These are phyloP conservation scores for Ylistrum balloti DNA, from an alignment of 1,140 invertebrate species.

Conservation along the genomic window DNA sequence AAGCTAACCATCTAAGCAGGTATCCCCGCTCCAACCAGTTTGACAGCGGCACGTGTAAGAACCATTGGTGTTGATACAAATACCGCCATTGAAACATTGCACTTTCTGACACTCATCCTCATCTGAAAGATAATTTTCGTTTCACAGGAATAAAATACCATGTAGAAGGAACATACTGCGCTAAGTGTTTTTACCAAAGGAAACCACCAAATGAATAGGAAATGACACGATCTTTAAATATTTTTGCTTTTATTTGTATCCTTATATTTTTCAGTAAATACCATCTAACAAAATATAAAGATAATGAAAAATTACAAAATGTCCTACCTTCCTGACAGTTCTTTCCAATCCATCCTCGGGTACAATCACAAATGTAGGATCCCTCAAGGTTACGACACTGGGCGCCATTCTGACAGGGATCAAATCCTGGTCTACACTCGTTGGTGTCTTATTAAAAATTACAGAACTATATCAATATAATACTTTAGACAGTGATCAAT, in stretches of 20 bases:
- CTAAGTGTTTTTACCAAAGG: too few relatives aligned
- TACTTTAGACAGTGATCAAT: too few relatives aligned
- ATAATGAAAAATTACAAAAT: too few relatives aligned
- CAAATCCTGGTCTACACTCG: slow-evolving; percentile 85
- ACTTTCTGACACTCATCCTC: background rate
- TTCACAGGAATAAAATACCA: too few relatives aligned
- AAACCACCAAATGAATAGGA: too few relatives aligned
- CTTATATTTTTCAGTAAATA: too few relatives aligned
- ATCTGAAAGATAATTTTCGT: background rate
- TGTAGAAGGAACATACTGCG: too few relatives aligned
- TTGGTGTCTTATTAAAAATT: too few relatives aligned
- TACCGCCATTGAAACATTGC: slow-evolving; percentile 89
- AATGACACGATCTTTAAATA: too few relatives aligned
- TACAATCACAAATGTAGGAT: slow-evolving; percentile 90
- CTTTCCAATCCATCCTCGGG: slow-evolving; percentile 88
- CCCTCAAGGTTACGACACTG: slow-evolving; percentile 86
- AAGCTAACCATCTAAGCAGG: slow-evolving; percentile 89
- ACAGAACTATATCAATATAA: too few relatives aligned
- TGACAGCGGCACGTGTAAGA: slow-evolving; percentile 68
- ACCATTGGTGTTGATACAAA: slow-evolving; percentile 88
- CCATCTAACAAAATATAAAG: too few relatives aligned
- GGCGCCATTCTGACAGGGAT: slow-evolving; percentile 92
- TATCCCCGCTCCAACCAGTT: slow-evolving; percentile 87
- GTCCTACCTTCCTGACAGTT: slow-evolving; percentile 92
- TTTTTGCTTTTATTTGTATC: too few relatives aligned